Evolutionary conservation across 2,888 invertebrate species (phyloP), one percentile per base, ranked within the genome.

Genomic region (Lepidocyrtoides sp.): DNA sequence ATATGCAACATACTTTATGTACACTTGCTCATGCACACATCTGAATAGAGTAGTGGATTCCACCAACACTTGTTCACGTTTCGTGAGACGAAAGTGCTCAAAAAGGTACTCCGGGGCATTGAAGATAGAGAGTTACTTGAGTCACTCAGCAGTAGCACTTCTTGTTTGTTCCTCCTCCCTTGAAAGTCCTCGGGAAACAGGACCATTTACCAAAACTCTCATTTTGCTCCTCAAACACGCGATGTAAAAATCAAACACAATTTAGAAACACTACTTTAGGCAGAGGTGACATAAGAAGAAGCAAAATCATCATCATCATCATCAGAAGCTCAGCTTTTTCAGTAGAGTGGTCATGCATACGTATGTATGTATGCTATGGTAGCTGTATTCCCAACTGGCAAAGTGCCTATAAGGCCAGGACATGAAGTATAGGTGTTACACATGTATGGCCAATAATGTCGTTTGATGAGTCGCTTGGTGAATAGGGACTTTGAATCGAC

Each of bases 21-120:
- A 41, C 69, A 69, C 69, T 72, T 23, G 20, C 41, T 12, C 36
- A n/a, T n/a, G 29, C 17, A 26, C 63, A 36, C 36, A 29, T 14
- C 29, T 63, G 26, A n/a, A n/a, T 54, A 54, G 2, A 48, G 41
- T 69, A 41, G 63, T 82, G 29, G 48, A 89, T 89, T 89, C 89
- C 83, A n/a, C n/a, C n/a, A 89, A 83, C 89, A 88, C 88, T 88
- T 88, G 51, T 77, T 69, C 88, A 89, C 89, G 82, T 89, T 54
- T 72, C 48, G 72, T 83, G 82, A 48, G 51, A 88, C 72, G 12
- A n/a, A 88, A 89, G 82, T 89, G 82, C 89, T 88, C 81, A 69
- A 79, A 36, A 89, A 82, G 82, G 57, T 89, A 89, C 89, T 89
- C 83, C 72, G 89, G 89, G 82, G 89, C 75, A 82, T 75, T 89